These are phyloP conservation scores for Anhinga rufa DNA, from an alignment of 2,113 vertebrate genomes.

Conservation along the genomic window DNA sequence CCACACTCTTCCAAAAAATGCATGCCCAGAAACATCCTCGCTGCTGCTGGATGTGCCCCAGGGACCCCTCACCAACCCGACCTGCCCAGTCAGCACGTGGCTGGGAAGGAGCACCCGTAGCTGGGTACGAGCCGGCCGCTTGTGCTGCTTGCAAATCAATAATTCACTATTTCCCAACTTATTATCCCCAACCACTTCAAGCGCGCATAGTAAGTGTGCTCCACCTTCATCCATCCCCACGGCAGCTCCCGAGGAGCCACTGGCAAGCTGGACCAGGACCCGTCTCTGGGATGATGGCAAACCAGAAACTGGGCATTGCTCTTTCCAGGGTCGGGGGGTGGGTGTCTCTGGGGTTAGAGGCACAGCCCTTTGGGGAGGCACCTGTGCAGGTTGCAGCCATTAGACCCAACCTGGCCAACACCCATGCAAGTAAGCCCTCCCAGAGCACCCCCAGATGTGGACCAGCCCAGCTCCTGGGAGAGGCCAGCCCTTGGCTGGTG, in stretches of 20 bases:
- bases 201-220: fast-evolving
- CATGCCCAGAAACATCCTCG: fast-evolving
- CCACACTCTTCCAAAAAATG: neutral
- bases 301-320: neutral
- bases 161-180: neutral
- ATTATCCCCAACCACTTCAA: neutral
- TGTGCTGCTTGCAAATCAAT: neutral
- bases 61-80: neutral
- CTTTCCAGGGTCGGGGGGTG: too few species aligned
- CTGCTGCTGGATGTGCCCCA: neutral
- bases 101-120: neutral
- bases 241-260: neutral
- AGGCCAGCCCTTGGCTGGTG: fast-evolving
- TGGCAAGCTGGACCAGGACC: neutral
- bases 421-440: too few species aligned
- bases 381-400: too few species aligned
- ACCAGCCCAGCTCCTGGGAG: neutral
- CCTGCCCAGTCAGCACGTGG: fast-evolving
- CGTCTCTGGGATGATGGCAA: neutral
- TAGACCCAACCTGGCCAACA: too few species aligned
- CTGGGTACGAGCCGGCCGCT: fast-evolving
- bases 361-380: too few species aligned
- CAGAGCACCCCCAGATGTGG: neutral
- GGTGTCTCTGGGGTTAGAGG: too few species aligned
- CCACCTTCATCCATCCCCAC: neutral